A percentile compares a stretch with the other conserved stretches of the same genome.
These are phyloP conservation scores for Epizoanthus illoricatus DNA, from an alignment of 92 coral and sea anemone species.

Conservation along the genomic window DNA sequence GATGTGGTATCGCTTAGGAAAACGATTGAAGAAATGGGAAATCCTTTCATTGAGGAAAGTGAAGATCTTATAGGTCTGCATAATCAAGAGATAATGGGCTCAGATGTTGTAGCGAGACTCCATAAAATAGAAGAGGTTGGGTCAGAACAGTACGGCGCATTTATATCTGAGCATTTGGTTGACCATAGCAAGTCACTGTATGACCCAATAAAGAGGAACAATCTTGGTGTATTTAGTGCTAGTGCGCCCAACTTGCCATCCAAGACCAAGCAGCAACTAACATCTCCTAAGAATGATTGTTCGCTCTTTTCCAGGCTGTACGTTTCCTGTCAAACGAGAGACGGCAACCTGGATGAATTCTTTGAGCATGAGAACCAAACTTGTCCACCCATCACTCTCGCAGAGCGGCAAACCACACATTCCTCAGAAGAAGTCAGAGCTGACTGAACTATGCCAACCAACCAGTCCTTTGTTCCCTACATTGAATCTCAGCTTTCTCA, in stretches of 20 bases:
- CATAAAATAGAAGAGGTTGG: slow-evolving; percentile 44
- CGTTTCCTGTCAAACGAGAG: not conserved
- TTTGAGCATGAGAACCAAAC: too few relatives aligned
- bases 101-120: slow-evolving; percentile 32
- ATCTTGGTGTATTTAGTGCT: too few relatives aligned
- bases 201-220: too few relatives aligned
- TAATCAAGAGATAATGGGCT: slow-evolving; percentile 43
- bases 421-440: too few relatives aligned
- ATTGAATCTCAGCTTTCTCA: too few relatives aligned
- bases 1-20: slow-evolving; percentile 4
- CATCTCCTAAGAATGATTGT: not conserved
- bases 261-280: not conserved
- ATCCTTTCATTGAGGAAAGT: slow-evolving; percentile 48
- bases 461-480: too few relatives aligned
- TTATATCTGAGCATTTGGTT: slow-evolving; percentile 46
- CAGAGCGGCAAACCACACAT: too few relatives aligned
- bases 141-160: slow-evolving; percentile 41
- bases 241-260: not conserved
- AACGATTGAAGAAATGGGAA: slow-evolving; percentile 30
- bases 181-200: slow-evolving; percentile 22
- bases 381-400: too few relatives aligned
- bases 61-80: slow-evolving; percentile 49
- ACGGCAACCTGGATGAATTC: slow-evolving; percentile 1
- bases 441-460: too few relatives aligned
- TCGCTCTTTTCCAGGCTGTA: not conserved